Percentiles rank a stretch among this genome's conserved stretches.
phyloP scores from a whole-genome alignment of 2,113 vertebrate species.

The Lutjanus erythropterus region DNA sequence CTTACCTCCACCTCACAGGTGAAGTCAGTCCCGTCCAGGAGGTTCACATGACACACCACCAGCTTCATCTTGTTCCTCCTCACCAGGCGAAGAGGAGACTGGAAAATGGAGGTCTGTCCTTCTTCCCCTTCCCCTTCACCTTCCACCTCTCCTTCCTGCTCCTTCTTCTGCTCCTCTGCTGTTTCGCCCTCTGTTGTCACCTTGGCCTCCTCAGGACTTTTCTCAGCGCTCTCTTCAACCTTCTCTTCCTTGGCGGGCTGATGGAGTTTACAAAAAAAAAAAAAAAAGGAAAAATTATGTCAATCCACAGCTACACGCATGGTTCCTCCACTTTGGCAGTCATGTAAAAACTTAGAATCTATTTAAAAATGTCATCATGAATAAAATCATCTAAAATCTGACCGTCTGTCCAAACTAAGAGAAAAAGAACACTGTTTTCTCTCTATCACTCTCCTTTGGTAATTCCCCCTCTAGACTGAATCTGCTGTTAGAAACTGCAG shows the following conservation, averaged over 20 bases:
- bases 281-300: neutral
- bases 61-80: constrained; percentile 92
- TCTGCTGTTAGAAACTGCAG: constrained; percentile 33
- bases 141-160: constrained; percentile 83
- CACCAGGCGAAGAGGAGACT: constrained; percentile 84
- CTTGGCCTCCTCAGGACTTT: constrained; percentile 77
- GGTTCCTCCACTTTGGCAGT: neutral
- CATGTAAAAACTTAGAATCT: neutral
- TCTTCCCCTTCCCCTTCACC: constrained; percentile 78
- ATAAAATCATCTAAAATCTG: neutral
- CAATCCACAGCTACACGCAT: constrained; percentile 1
- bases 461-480: constrained; percentile 25
- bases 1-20: constrained; percentile 94
- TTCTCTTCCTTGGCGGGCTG: constrained; percentile 89
- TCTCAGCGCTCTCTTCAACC: constrained; percentile 79
- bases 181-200: constrained; percentile 74
- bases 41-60: constrained; percentile 90
- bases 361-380: neutral
- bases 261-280: neutral
- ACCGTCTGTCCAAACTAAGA: neutral
- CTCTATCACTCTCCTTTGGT: constrained; percentile 2
- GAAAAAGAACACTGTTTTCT: neutral
- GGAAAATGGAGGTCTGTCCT: constrained; percentile 82
- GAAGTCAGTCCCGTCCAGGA: constrained; percentile 92
- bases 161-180: constrained; percentile 82